phyloP scores from a whole-genome alignment of 2,888 invertebrate genomes.

The Cetonia aurata region DNA sequence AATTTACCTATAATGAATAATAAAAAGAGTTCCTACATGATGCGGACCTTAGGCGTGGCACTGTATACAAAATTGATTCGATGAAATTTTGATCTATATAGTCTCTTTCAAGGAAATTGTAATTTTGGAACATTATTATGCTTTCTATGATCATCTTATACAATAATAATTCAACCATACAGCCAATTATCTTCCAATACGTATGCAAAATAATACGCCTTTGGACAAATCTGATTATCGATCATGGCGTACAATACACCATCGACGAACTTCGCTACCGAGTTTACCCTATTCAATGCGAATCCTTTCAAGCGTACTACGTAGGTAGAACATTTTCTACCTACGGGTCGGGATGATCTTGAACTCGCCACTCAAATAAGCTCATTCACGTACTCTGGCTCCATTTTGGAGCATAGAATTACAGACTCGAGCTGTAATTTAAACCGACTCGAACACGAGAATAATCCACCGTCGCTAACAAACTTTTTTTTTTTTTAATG shows the following conservation, averaged over 20 bases:
- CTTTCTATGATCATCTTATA: too few species aligned
- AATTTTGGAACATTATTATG: too few species aligned
- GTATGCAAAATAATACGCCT: background rate
- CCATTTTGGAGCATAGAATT: conserved; percentile 29
- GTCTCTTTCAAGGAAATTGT: too few species aligned
- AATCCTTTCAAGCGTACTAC: conserved; percentile 27
- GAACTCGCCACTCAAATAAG: conserved; percentile 35
- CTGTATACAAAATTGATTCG: too few species aligned
- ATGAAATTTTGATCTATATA: too few species aligned
- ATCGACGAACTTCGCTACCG: conserved; percentile 12
- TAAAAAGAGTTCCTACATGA: too few species aligned
- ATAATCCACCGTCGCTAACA: conserved; percentile 8
- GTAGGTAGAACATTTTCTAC: conserved; percentile 33
- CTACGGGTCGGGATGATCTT: conserved; percentile 33
- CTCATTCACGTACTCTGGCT: conserved; percentile 29
- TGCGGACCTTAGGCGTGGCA: too few species aligned
- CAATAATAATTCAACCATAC: too few species aligned
- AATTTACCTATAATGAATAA: too few species aligned
- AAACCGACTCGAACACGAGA: conserved; percentile 25
- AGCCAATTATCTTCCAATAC: too few species aligned
- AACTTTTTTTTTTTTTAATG: conserved; percentile 11
- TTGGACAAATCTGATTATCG: conserved; percentile 9
- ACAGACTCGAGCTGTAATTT: conserved; percentile 20
- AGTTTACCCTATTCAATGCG: conserved; percentile 20
- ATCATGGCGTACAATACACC: background rate